phyloP scores from a whole-genome alignment of 2,888 invertebrate species.

The Sinhomidia bicolor region DNA sequence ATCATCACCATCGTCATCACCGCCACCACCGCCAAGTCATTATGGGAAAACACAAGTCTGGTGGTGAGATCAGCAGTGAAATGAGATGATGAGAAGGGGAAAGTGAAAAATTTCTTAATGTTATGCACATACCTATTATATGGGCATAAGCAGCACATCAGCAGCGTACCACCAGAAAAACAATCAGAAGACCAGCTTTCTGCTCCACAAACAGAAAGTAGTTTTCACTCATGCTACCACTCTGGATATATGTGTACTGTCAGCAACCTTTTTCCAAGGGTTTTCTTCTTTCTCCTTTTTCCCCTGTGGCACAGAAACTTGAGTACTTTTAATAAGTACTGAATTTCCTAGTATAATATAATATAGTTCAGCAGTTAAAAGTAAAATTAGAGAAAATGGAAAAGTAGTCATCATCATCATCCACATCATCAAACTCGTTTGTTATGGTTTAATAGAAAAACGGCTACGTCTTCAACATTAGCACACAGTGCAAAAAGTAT shows the following conservation, averaged over 20 bases:
- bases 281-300: not conserved
- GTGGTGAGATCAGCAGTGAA: too few species aligned
- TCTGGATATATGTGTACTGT: too few species aligned
- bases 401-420: too few species aligned
- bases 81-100: not conserved
- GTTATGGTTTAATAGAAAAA: too few species aligned
- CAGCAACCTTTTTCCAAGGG: too few species aligned
- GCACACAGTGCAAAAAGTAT: not conserved
- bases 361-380: too few species aligned
- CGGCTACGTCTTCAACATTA: too few species aligned
- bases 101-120: not conserved
- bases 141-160: not conserved
- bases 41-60: too few species aligned
- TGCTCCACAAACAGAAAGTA: not conserved
- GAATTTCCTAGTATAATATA: not conserved
- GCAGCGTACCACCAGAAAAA: too few species aligned
- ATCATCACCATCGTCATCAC: too few species aligned
- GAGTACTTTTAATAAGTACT: not conserved
- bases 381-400: not conserved
- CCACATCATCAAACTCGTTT: too few species aligned
- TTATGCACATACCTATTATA: not conserved
- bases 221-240: not conserved
- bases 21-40: too few species aligned
- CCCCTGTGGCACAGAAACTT: not conserved
- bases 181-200: not conserved